Evolutionary conservation across 2,113 vertebrate species (phyloP), one percentile per base, ranked within the genome.

Genomic region (Eidolon helvum): DNA sequence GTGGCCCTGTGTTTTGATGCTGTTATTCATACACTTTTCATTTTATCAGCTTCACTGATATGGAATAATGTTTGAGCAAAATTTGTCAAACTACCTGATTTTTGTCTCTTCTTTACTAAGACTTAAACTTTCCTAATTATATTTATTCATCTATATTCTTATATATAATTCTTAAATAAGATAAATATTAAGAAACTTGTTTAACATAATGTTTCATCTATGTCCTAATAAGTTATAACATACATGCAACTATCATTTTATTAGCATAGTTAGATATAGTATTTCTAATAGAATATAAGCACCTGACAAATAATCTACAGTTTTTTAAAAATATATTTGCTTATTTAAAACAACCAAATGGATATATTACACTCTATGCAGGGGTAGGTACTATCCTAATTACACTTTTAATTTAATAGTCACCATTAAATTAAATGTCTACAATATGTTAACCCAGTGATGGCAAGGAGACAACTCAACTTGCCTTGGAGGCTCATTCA

Each of bases 391-490:
- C 14, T 77, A 86, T 38, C 82, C 68, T 0, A 0, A 96, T 91
- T 94, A 75, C 1, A 89, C 4, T 97, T 82, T 94, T 63, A 96
- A 94, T 2, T 61, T 68, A 97, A 26, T 40, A n/a, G 33, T 94
- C 77, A 7, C 89, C 80, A 82, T 94, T 95, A 96, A 97, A 96
- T 61, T 98, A 59, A 83, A 91, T 87, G 50, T 95, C 78, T 87
- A 45, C 6, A 93, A 59, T 68, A 95, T 30, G 33, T 24, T 75
- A 95, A 96, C 80, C 7, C 50, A 75, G 82, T 50, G 91, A 88
- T 91, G 98, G 84, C 26, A 71, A 71, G 48, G 21, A 71, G 33
- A 93, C 57, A 96, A 69, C 48, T 86, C 85, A 61, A 83, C 66
- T 90, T 96, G 96, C 69, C 68, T 95, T 96, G 21, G 19, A 68